These are phyloP conservation scores for Brachionus paranguensis DNA, from an alignment of 1,140 invertebrate species.

Conservation along the genomic window DNA sequence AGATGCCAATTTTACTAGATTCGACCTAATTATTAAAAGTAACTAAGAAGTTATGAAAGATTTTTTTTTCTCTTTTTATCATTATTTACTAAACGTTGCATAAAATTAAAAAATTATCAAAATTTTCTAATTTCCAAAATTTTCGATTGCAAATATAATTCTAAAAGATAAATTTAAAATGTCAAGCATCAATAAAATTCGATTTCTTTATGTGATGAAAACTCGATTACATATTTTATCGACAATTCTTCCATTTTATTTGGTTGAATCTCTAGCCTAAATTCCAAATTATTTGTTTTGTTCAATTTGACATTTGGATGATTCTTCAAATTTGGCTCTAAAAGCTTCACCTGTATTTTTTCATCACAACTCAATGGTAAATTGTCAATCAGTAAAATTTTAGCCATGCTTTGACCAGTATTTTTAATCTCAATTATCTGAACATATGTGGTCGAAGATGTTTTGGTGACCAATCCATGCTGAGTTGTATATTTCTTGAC, in stretches of 20 bases:
- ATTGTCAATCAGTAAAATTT: conserved; percentile 50
- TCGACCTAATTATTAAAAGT: too few species aligned
- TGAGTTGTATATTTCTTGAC: conserved; percentile 45
- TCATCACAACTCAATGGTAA: conserved; percentile 45
- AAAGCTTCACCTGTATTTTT: not conserved
- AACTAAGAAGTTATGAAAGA: too few species aligned
- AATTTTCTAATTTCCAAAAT: too few species aligned
- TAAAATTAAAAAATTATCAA: too few species aligned
- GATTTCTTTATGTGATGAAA: conserved; percentile 21
- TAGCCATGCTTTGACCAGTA: conserved; percentile 46
- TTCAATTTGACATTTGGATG: not conserved
- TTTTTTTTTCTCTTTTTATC: too few species aligned
- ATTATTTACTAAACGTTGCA: too few species aligned
- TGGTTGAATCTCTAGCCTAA: not conserved
- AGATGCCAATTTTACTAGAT: too few species aligned
- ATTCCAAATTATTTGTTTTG: conserved; percentile 34
- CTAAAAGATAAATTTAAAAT: not conserved
- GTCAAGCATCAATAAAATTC: conserved; percentile 41
- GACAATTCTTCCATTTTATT: not conserved
- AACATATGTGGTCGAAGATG: conserved; percentile 45
- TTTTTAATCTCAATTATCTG: conserved; percentile 55
- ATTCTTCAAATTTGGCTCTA: not conserved
- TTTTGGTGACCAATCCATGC: conserved; percentile 44
- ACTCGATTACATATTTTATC: not conserved
- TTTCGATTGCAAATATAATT: too few species aligned